Evolutionary conservation across 1,140 invertebrate genomes (phyloP).

Genomic region (Oncopeltus fasciatus): DNA sequence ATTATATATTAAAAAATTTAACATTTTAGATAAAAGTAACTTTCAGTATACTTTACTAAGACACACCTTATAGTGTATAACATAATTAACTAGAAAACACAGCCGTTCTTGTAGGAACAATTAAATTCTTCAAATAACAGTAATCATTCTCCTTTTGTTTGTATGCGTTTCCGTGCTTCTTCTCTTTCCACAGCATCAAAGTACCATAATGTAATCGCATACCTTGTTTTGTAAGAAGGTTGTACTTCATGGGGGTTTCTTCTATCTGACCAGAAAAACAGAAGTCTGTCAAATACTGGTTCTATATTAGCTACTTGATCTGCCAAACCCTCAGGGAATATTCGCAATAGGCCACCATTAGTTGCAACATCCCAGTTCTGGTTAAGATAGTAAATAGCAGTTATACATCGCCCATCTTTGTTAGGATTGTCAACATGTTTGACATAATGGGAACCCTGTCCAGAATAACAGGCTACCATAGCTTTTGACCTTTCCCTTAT

Average conservation of each 20-base stretch:
- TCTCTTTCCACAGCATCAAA: constrained; percentile 91
- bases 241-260: constrained; percentile 95
- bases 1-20: too few relatives aligned
- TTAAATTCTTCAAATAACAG: too few relatives aligned
- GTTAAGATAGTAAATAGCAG: constrained; percentile 79
- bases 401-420: constrained; percentile 82
- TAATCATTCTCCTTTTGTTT: too few relatives aligned
- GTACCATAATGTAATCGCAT: constrained; percentile 77
- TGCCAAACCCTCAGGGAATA: constrained; percentile 73
- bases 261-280: too few relatives aligned
- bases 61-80: too few relatives aligned
- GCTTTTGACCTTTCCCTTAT: constrained; percentile 87
- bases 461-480: constrained; percentile 94
- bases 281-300: constrained; percentile 79
- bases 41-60: too few relatives aligned
- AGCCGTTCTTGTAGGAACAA: too few relatives aligned
- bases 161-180: constrained; percentile 56
- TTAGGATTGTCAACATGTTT: constrained; percentile 98
- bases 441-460: constrained; percentile 79
- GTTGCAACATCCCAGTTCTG: constrained; percentile 18
- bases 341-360: constrained; percentile 59
- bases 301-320: constrained; percentile 81
- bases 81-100: too few relatives aligned
- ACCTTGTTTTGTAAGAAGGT: constrained; percentile 59
- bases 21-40: too few relatives aligned